Conservation (phyloP, 2,797 vertebrate genomes). For the Telmatherina bonti region DNA sequence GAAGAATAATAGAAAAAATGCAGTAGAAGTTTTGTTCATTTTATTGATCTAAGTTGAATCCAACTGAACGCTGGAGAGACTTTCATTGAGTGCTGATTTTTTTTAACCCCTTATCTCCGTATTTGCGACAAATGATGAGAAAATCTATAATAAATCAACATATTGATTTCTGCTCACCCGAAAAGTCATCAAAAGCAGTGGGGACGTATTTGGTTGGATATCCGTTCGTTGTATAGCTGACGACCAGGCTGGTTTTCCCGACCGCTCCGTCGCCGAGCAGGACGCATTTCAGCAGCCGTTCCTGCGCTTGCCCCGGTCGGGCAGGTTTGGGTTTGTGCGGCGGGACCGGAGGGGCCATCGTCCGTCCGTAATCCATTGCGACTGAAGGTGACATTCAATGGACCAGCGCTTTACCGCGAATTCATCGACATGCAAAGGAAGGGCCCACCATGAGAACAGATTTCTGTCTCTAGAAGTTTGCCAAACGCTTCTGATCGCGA, state of each 20-base stretch:
- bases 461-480: not conserved
- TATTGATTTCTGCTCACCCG: slow-evolving; percentile 74
- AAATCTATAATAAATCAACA: not conserved
- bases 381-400: slow-evolving; percentile 60
- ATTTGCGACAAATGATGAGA: too few relatives aligned
- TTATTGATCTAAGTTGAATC: not conserved
- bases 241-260: slow-evolving; percentile 89
- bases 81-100: too few relatives aligned
- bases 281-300: slow-evolving; percentile 86
- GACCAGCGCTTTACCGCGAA: slow-evolving; percentile 45
- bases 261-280: slow-evolving; percentile 89
- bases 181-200: slow-evolving; percentile 89
- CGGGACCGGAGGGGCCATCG: slow-evolving; percentile 86
- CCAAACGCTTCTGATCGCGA: not conserved
- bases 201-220: slow-evolving; percentile 89
- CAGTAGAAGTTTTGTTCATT: not conserved
- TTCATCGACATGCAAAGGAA: slow-evolving; percentile 49
- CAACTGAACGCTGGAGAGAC: not conserved
- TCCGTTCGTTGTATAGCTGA: slow-evolving; percentile 89
- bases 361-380: slow-evolving; percentile 81
- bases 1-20: too few relatives aligned
- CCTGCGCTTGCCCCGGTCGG: slow-evolving; percentile 65
- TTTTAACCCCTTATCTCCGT: too few relatives aligned
- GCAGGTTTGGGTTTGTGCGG: slow-evolving; percentile 80
- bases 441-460: slow-evolving; percentile 64